These are phyloP conservation scores for Troilus luridus DNA, from an alignment of 2,888 invertebrate genomes.

Conservation along the genomic window DNA sequence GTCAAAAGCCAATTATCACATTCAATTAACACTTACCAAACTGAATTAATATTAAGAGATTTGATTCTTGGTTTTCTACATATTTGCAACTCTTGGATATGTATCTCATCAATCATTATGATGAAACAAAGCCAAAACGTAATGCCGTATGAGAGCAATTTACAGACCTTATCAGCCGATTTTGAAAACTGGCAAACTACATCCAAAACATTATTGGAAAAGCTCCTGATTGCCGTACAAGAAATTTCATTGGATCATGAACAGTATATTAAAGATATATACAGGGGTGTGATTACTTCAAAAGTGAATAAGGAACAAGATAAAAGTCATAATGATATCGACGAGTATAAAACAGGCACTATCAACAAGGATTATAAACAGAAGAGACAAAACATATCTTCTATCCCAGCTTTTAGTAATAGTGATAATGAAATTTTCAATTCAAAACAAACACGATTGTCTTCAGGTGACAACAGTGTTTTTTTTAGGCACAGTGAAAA, in stretches of 20 bases:
- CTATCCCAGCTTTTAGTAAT: not conserved
- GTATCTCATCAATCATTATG: slow-evolving; percentile 30
- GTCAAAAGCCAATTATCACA: slow-evolving; percentile 37
- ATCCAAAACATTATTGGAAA: slow-evolving; percentile 30
- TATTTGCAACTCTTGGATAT: slow-evolving; percentile 60
- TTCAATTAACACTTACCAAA: slow-evolving; percentile 38
- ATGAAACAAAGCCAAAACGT: slow-evolving; percentile 39
- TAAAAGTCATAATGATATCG: slow-evolving; percentile 18
- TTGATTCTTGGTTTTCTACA: slow-evolving; percentile 59
- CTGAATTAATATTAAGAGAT: slow-evolving; percentile 56
- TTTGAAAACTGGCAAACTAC: slow-evolving; percentile 43
- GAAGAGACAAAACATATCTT: not conserved
- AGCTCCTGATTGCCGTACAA: not conserved
- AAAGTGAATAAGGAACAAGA: not conserved
- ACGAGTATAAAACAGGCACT: not conserved
- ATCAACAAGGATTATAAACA: not conserved
- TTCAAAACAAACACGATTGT: not conserved
- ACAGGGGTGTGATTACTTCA: not conserved
- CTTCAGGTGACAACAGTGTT: not conserved
- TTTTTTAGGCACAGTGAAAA: slow-evolving; percentile 20
- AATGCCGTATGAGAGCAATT: not conserved
- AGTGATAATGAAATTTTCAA: slow-evolving; percentile 22
- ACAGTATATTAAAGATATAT: slow-evolving; percentile 31
- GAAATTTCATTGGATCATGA: slow-evolving; percentile 30
- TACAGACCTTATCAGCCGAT: slow-evolving; percentile 4